These are phyloP conservation scores for Myiotriccus ornatus DNA, from an alignment of 2,797 vertebrate genomes.

Conservation along the genomic window DNA sequence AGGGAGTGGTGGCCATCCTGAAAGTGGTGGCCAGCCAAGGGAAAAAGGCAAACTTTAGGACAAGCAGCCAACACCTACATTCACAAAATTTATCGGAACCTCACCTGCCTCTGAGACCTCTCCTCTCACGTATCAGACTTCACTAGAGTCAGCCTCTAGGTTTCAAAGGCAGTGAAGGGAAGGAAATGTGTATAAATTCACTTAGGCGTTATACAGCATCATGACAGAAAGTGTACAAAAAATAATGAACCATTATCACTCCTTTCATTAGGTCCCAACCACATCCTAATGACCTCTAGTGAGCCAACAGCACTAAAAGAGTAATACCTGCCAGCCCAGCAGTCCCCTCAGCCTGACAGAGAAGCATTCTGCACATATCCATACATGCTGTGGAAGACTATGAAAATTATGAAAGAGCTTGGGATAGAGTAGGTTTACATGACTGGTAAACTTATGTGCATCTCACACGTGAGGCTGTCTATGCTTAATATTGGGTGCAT, in stretches of 20 bases:
- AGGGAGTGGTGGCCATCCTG: neutral
- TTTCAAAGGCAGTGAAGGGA: conserved; percentile 1
- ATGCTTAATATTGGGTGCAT: neutral
- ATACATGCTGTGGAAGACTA: neutral
- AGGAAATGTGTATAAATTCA: neutral
- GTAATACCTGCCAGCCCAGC: neutral
- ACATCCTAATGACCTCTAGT: neutral
- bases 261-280: neutral
- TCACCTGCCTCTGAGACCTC: neutral
- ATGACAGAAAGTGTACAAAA: conserved; percentile 20
- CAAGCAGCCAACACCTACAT: neutral
- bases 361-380: neutral
- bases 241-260: conserved; percentile 16
- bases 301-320: neutral
- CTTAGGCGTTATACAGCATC: neutral
- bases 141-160: neutral
- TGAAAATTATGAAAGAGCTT: neutral
- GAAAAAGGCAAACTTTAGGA: neutral
- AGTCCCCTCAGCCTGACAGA: neutral
- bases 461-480: neutral
- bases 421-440: neutral
- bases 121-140: neutral
- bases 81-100: neutral
- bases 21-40: neutral
- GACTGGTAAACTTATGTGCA: neutral